These are phyloP conservation scores for Lepidothrix coronata DNA, from an alignment of 2,113 vertebrate species.

Conservation along the genomic window DNA sequence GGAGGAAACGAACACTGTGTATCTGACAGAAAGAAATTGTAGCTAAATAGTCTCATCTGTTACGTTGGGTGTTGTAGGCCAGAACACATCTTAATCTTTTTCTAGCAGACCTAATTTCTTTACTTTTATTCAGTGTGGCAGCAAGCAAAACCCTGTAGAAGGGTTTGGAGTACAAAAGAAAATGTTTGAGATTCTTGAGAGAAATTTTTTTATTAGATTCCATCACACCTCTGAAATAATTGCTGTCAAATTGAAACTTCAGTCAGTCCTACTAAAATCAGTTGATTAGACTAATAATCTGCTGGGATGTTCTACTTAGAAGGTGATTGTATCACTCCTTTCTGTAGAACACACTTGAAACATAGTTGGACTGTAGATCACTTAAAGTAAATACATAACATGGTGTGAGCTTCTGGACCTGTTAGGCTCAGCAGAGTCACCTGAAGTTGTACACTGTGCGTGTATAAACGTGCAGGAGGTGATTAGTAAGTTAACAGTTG, in stretches of 20 bases:
- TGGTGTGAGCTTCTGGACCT: not conserved
- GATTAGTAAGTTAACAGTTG: not conserved
- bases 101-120: not conserved
- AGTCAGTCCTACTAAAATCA: not conserved
- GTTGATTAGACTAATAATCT: not conserved
- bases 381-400: not conserved
- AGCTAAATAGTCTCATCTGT: not conserved
- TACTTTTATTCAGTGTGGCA: not conserved
- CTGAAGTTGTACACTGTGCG: fast-evolving
- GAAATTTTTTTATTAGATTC: not conserved
- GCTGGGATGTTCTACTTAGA: not conserved
- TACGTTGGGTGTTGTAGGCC: not conserved
- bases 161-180: not conserved
- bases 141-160: not conserved
- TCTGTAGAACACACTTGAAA: not conserved
- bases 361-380: not conserved
- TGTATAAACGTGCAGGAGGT: not conserved
- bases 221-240: not conserved
- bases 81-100: not conserved
- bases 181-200: not conserved
- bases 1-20: not conserved
- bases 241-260: not conserved
- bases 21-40: not conserved
- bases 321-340: not conserved
- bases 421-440: not conserved